Conservation (phyloP, 2,797 vertebrate species). For the Pseudomugil gertrudae region DNA sequence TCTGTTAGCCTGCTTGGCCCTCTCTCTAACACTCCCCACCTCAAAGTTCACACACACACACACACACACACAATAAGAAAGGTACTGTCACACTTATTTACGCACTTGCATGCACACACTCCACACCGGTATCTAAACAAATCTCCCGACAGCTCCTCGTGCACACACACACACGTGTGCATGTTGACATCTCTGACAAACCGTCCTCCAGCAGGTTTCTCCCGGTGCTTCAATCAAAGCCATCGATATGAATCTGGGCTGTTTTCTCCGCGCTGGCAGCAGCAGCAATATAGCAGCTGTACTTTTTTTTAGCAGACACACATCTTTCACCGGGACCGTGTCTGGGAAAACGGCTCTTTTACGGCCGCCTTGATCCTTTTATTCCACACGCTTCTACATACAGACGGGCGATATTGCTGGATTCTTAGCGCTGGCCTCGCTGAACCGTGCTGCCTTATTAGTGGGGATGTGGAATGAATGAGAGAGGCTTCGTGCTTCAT, state of each 20-base stretch:
- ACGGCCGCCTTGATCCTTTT: slow-evolving; percentile 38
- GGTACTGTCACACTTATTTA: slow-evolving; percentile 51
- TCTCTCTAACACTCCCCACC: slow-evolving; percentile 61
- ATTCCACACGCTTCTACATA: slow-evolving; percentile 58
- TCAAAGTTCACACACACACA: slow-evolving; percentile 55
- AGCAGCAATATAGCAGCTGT: slow-evolving; percentile 60
- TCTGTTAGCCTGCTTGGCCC: slow-evolving; percentile 73
- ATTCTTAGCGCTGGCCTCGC: slow-evolving; percentile 70
- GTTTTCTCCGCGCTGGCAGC: slow-evolving; percentile 56
- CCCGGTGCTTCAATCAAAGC: slow-evolving; percentile 70
- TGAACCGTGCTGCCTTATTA: slow-evolving; percentile 73
- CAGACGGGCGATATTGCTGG: slow-evolving; percentile 55
- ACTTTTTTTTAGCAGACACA: slow-evolving; percentile 66
- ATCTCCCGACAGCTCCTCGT: slow-evolving; percentile 55
- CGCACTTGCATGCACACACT: slow-evolving; percentile 43
- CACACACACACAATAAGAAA: slow-evolving; percentile 24
- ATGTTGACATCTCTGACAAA: slow-evolving; percentile 69
- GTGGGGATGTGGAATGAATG: slow-evolving; percentile 65
- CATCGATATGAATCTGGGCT: slow-evolving; percentile 73
- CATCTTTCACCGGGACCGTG: slow-evolving; percentile 64
- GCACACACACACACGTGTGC: slow-evolving; percentile 22
- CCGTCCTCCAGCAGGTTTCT: slow-evolving; percentile 59
- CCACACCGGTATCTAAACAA: slow-evolving; percentile 66
- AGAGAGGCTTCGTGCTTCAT: slow-evolving; percentile 65
- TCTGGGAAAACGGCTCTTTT: slow-evolving; percentile 64